Base-by-base conservation (phyloP, 2,113 vertebrate genomes). In the Rhea americana region DNA sequence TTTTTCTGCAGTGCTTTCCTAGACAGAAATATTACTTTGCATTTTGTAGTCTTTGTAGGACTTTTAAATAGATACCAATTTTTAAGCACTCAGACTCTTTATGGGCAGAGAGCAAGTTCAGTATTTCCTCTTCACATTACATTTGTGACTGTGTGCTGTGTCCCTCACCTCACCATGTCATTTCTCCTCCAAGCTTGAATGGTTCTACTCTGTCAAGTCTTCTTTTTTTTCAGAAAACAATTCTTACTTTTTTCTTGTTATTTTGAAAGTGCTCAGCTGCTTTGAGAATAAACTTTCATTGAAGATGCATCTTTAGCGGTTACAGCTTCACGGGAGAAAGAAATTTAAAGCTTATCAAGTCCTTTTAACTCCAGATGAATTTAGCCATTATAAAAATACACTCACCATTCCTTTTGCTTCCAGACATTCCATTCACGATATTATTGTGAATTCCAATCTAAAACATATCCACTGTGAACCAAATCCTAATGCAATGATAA, bases 131-230 rank as follows among this genome's bases (percentile, higher is more conserved):
- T 62, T 11, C 63, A 4, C 39, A 12, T 82, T 86, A 28, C 35
- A 22, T 17, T 76, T 8, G 24, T 58, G 28, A 58, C 30, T 30
- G 18, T 32, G 6, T 11, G 20, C 1, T 1, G 4, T 71, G 47
- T 15, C 8, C 2, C 50, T 12, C 17, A 35, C 6, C 13, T 74
- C 6, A 3, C 12, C 28, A 15, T 4, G 0, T 28, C 11, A 4
- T 21, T 5, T 20, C 15, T 72, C 45, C 71, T 30, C n/a, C 7
- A 73, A 32, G 13, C 13, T 45, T 88, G 50, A 78, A 58, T 8
- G 7, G 7, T 82, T 9, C 9, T 14, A 7, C 8, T 43, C 48
- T 83, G 5, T 24, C 73, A 72, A 62, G 26, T 71, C 56, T 21
- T 28, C 35, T 91, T 80, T 15, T 68, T 88, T 14, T 59, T 24